Evolutionary conservation across 2,113 vertebrate species (phyloP).

Genomic region (Verasper variegatus): DNA sequence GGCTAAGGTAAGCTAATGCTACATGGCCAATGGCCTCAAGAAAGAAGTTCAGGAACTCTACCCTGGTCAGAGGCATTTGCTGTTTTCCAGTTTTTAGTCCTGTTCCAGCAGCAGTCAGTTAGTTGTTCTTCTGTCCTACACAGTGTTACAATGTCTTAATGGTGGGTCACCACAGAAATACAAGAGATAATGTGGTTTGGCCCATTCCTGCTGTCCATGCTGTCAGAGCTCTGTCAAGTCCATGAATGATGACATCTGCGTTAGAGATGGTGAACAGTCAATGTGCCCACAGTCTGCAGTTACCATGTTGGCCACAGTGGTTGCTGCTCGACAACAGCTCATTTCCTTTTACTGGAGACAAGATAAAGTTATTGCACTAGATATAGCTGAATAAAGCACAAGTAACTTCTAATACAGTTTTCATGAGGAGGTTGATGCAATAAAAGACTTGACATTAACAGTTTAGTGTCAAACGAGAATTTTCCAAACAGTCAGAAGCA

Average conservation of each 20-base stretch:
- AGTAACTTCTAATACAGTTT: no score
- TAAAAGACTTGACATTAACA: no score
- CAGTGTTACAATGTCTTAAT: not conserved
- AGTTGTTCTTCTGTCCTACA: not conserved
- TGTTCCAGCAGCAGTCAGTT: no score
- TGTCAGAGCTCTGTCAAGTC: not conserved
- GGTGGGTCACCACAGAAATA: not conserved
- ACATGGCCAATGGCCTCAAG: no score
- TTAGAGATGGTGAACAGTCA: not conserved
- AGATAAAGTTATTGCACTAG: not conserved
- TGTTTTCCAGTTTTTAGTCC: not conserved
- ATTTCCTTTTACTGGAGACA: not conserved
- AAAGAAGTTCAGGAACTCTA: not conserved
- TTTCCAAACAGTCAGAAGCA: no score
- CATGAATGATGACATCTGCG: slow-evolving; percentile 15
- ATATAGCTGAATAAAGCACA: not conserved
- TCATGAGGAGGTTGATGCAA: no score
- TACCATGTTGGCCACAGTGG: not conserved
- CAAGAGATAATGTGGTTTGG: not conserved
- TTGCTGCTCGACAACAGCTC: not conserved
- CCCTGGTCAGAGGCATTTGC: not conserved
- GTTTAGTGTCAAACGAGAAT: no score
- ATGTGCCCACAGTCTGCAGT: not conserved
- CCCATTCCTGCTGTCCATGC: not conserved
- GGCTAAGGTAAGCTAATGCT: not conserved